Evolutionary conservation across 2,888 invertebrate genomes (phyloP).

Genomic region (Rhorus exstirpatorius): DNA sequence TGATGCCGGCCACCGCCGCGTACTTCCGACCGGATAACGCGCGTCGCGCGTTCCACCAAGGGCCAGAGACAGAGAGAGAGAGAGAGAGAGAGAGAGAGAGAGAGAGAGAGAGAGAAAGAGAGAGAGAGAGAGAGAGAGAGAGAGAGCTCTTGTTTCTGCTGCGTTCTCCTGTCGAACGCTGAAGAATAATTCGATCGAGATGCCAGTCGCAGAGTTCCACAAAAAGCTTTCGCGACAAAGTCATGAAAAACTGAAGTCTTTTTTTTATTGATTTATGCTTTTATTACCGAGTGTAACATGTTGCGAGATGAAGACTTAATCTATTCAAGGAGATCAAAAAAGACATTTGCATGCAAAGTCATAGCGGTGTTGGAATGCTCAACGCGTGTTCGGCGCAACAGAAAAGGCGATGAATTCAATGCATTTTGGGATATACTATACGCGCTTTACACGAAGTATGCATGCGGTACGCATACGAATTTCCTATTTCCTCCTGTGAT

Average conservation of each 20-base stretch:
- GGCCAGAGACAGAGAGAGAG: constrained; percentile 11
- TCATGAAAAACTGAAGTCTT: constrained; percentile 10
- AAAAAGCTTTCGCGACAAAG: constrained; percentile 2
- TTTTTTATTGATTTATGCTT: constrained; percentile 14
- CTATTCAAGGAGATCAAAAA: constrained; percentile 16
- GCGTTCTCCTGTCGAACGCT: constrained; percentile 1
- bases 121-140: constrained; percentile 24
- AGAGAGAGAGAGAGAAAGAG: too few relatives aligned
- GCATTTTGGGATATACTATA: constrained; percentile 42
- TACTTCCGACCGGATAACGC: constrained; percentile 76
- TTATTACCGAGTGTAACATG: constrained; percentile 7
- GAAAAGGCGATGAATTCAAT: constrained; percentile 17
- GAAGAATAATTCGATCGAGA: constrained; percentile 70
- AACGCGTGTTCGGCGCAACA: constrained; percentile 23
- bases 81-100: too few relatives aligned
- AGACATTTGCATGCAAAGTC: constrained; percentile 42
- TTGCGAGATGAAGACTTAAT: constrained; percentile 20
- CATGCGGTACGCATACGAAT: constrained; percentile 58
- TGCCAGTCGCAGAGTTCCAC: neutral
- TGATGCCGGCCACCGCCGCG: constrained; percentile 81
- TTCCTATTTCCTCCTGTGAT: constrained; percentile 31
- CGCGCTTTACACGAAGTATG: constrained; percentile 27
- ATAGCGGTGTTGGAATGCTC: constrained; percentile 31
- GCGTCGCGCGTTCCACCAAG: constrained; percentile 47
- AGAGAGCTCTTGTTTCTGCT: constrained; percentile 18